Evolutionary conservation across 92 coral and sea anemone species (phyloP), one percentile per base, ranked within the genome.

Genomic region (Epizoanthus rinbou): DNA sequence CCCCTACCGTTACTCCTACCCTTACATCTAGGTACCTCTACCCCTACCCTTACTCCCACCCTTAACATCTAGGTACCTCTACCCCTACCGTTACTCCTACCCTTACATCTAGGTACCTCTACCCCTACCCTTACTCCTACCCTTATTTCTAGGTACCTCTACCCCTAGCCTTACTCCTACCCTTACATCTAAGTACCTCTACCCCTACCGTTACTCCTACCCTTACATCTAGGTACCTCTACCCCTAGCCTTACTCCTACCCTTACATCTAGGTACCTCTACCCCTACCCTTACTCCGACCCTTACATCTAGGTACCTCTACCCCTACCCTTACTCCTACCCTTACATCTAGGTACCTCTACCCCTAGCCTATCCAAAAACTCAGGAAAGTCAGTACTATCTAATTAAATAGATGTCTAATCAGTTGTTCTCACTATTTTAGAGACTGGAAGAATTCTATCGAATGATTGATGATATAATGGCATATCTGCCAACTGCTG

Each of bases 391-490:
- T 47, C 16, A 0, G 54, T 50, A 50, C 15, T 50, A 13, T 50
- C 15, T 50, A 45, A 6, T 45, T 45, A 50, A 9, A 50, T 50
- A 50, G 3, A 5, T 50, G 14, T 35, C 6, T 64, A 41, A 18
- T 22, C 68, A 3, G 31, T 57, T 60, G 4, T 45, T 17, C 41
- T 57, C 35, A 18, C 23, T 57, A 15, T 60, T 47, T 31, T 39
- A 95, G 98, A 80, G 90, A 67, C 76, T 95, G 64, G 94, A 91
- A 31, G 95, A 89, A n/a, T 95, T 89, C 83, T 93, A 93, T 82
- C 60, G 83, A n/a, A 65, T 90, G 28, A 92, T 92, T n/a, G 97
- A 89, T 73, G 88, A 89, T 73, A 68, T 95, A 63, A 76, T 82
- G 80, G 78, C 60, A 45, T 84, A 88, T 52, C 82, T 91, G 19